Percentiles rank a stretch among this genome's conserved stretches.
These are phyloP conservation scores for Cyclina sinensis DNA, from an alignment of 1,140 invertebrate genomes.

Conservation along the genomic window DNA sequence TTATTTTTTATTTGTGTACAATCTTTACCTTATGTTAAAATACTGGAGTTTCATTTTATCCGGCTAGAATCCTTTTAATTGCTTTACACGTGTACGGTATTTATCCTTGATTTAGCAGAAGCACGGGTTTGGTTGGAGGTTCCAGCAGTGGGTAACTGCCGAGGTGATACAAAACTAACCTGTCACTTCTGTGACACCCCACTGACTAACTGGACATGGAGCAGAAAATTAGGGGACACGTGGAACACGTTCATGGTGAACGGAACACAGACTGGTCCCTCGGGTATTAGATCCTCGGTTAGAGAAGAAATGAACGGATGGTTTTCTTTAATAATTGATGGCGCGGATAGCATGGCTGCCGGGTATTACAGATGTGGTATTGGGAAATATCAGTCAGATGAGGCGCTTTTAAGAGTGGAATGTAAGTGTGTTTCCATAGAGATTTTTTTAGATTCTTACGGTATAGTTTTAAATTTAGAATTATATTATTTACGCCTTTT, in stretches of 20 bases:
- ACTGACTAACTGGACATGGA: neutral
- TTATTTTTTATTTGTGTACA: too few relatives aligned
- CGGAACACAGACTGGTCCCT: neutral
- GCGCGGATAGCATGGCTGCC: neutral
- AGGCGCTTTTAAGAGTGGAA: neutral
- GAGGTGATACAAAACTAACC: neutral
- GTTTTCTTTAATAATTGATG: neutral
- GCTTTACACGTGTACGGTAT: too few relatives aligned
- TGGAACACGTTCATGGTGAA: neutral
- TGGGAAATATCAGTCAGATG: neutral
- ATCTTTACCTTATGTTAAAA: too few relatives aligned
- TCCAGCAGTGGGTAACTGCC: neutral
- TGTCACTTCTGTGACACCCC: conserved; percentile 2
- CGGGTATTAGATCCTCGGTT: neutral
- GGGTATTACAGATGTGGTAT: neutral
- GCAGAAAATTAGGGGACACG: neutral
- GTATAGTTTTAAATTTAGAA: too few relatives aligned
- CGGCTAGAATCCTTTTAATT: too few relatives aligned
- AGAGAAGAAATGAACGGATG: neutral
- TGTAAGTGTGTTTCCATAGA: too few relatives aligned
- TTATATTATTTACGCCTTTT: too few relatives aligned
- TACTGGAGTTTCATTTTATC: too few relatives aligned
- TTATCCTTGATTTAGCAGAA: neutral
- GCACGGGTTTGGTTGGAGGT: neutral
- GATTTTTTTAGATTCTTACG: too few relatives aligned